phyloP scores from a whole-genome alignment of 2,888 invertebrate species.

The Ochropleura plecta region DNA sequence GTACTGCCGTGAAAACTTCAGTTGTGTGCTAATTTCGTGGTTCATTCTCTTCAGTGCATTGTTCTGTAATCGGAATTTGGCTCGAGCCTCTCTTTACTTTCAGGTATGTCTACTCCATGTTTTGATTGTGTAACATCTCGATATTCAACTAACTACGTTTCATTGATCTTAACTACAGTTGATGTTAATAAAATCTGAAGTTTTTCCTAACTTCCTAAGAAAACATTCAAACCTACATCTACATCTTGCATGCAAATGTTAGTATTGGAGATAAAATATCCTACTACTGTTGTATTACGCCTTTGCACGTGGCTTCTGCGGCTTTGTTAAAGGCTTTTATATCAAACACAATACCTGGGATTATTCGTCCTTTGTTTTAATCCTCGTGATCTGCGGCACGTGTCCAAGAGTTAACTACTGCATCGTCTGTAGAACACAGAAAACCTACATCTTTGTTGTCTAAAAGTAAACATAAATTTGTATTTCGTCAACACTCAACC shows the following conservation, averaged over 20 bases:
- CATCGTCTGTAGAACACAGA: not conserved
- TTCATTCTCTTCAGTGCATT: constrained; percentile 51
- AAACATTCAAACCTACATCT: constrained; percentile 17
- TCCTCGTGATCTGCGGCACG: constrained; percentile 4
- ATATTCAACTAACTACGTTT: constrained; percentile 19
- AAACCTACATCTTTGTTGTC: not conserved
- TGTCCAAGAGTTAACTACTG: constrained; percentile 3
- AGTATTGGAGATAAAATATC: constrained; percentile 19
- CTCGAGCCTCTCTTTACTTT: constrained; percentile 8
- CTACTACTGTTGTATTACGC: constrained; percentile 6
- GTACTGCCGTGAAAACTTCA: constrained; percentile 60
- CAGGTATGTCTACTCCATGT: constrained; percentile 52
- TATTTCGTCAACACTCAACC: not conserved
- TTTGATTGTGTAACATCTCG: constrained; percentile 31
- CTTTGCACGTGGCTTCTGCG: constrained; percentile 27
- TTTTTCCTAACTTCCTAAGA: constrained; percentile 28
- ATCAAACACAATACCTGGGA: constrained; percentile 23
- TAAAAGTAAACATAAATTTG: not conserved
- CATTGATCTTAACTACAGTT: constrained; percentile 18
- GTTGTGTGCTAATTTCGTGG: constrained; percentile 53
- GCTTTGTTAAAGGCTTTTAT: constrained; percentile 40
- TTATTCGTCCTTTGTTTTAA: constrained; percentile 21
- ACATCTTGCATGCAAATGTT: constrained; percentile 33
- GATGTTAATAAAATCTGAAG: constrained; percentile 37
- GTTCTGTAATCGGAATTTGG: constrained; percentile 50